Evolutionary conservation across 2,888 invertebrate genomes (phyloP), one percentile per base, ranked within the genome.

Genomic region (Netelia virgata): DNA sequence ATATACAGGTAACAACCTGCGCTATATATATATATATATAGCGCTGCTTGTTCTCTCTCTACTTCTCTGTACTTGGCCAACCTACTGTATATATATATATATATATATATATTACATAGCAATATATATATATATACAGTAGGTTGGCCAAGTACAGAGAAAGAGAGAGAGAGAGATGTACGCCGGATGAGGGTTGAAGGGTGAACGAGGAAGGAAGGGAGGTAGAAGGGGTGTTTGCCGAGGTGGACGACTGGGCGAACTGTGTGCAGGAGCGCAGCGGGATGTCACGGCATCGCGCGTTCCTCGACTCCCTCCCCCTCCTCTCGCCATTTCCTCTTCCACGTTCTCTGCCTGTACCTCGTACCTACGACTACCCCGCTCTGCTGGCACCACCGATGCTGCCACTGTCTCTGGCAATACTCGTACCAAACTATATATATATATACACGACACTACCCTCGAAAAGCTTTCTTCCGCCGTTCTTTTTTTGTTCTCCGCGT

Each of bases 281-380:
- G 90, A 90, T 91, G 92, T 91, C 91, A 91, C 91, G 90, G 90
- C 88, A 90, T 90, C 91, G 89, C 91, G 89, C 90, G 89, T 90
- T 90, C 85, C 88, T 87, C 90, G 88, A 90, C 90, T 89, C 89
- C 88, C 88, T 82, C 88, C 84, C 86, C 85, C 23, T 1, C 86
- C 83, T 84, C 73, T 55, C 72, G 69, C 70, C 72, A 69, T 77
- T 73, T 64, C 28, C 84, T 74, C 74, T 50, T 69, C 53, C 79
- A 47, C 78, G 59, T 43, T 61, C 36, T 59, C 72, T 10, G 50
- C 55, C 76, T 20, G 47, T 50, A n/a, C 14, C 61, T n/a, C 36
- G 36, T 20, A 28, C 28, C 28, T 28, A 28, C 28, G 5, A 28
- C 28, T 5, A 3, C 6, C 28, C 28, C 28, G 28, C 6, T 28